Evolutionary conservation across 2,113 vertebrate species (phyloP).

Genomic region (Serilophus lunatus): DNA sequence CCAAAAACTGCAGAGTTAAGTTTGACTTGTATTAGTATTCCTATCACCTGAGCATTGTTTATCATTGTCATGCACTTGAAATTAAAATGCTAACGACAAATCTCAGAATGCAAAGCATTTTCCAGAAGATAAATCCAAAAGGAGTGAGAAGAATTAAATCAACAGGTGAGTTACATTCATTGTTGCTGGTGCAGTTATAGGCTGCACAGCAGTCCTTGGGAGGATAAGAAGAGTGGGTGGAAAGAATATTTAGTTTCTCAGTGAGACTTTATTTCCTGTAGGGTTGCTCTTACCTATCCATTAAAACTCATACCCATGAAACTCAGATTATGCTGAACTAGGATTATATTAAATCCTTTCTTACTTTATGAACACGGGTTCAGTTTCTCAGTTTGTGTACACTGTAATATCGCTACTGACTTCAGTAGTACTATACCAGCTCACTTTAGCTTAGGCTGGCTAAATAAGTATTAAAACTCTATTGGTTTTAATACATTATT

Average conservation of each 20-base stretch:
- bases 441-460: not conserved
- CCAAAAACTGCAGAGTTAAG: not conserved
- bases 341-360: not conserved
- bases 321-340: not conserved
- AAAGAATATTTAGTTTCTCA: not conserved
- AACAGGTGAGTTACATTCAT: not conserved
- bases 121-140: constrained; percentile 39
- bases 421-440: not conserved
- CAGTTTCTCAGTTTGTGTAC: not conserved
- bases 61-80: constrained; percentile 6
- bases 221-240: not conserved
- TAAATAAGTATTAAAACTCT: constrained; percentile 29
- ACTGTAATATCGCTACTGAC: not conserved
- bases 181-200: constrained; percentile 6
- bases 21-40: not conserved
- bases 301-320: not conserved
- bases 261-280: not conserved
- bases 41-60: not conserved
- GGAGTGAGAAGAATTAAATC: constrained; percentile 1
- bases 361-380: not conserved
- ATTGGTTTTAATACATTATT: not conserved
- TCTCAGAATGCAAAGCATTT: constrained; percentile 17
- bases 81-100: constrained; percentile 46
- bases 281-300: not conserved
- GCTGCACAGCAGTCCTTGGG: not conserved